Evolutionary conservation across 2,113 vertebrate genomes (phyloP).

Genomic region (Bothrops jararaca): DNA sequence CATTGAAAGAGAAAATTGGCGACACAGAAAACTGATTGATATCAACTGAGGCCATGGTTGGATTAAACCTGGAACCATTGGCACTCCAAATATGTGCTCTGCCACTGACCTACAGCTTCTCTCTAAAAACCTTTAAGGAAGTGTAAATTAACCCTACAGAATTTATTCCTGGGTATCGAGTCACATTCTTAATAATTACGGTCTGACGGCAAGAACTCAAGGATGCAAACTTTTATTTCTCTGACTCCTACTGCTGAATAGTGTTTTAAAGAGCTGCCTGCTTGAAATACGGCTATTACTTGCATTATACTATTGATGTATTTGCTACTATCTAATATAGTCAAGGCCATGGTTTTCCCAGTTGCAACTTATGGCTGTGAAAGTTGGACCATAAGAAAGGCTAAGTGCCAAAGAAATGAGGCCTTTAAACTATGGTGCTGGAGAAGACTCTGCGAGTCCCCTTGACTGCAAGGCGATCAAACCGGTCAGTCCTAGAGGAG

Average conservation of each 20-base stretch:
- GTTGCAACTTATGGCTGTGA: no score
- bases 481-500: no score
- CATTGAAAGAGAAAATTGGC: background rate
- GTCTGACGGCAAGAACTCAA: background rate
- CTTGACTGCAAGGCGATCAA: no score
- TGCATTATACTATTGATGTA: background rate
- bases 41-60: background rate
- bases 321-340: background rate
- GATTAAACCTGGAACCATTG: background rate
- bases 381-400: no score
- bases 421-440: no score
- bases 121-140: background rate
- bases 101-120: background rate
- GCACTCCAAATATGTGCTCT: background rate
- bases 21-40: background rate
- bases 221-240: fast-evolving
- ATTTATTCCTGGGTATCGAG: slow-evolving; percentile 16
- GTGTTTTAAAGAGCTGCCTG: background rate
- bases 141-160: background rate
- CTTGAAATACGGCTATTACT: fast-evolving
- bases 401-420: no score
- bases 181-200: slow-evolving; percentile 19
- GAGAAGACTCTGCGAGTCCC: no score
- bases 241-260: background rate
- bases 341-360: no score